Percentiles rank a stretch among this genome's conserved stretches.
phyloP scores from a whole-genome alignment of 2,888 invertebrate species.

The Agelastica alni region DNA sequence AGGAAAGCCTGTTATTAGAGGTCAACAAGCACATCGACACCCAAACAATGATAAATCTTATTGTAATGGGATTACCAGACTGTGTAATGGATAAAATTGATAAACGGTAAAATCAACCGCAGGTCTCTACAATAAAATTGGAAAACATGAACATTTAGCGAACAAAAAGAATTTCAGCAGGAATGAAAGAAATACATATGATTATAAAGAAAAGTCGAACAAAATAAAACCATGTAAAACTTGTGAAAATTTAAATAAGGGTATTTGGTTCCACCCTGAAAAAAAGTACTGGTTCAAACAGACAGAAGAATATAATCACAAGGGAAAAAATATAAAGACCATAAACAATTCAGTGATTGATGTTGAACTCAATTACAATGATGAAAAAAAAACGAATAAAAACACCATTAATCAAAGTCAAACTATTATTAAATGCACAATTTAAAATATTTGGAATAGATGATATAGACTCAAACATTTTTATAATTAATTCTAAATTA shows the following conservation, averaged over 20 bases:
- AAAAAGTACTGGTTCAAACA: no score
- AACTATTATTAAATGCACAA: constrained; percentile 24
- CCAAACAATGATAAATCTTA: background rate
- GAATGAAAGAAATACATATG: no score
- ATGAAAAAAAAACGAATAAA: constrained; percentile 13
- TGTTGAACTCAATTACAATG: background rate
- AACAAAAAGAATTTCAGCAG: no score
- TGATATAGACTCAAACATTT: constrained; percentile 33
- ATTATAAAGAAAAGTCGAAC: no score
- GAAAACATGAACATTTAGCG: no score
- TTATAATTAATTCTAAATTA: constrained; percentile 33
- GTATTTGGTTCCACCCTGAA: no score
- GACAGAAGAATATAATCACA: no score
- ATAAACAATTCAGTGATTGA: background rate
- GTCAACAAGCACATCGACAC: background rate
- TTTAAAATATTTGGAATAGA: constrained; percentile 28
- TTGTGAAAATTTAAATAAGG: no score
- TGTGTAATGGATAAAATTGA: background rate
- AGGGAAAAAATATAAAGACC: background rate
- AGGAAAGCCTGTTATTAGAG: background rate
- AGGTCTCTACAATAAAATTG: no score
- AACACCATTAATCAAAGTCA: constrained; percentile 31
- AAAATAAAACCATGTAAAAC: no score
- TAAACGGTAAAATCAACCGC: background rate
- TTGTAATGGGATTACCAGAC: background rate